Evolutionary conservation across 1,140 invertebrate genomes (phyloP), one percentile per base, ranked within the genome.

Genomic region (Rhagoletis zephyria): DNA sequence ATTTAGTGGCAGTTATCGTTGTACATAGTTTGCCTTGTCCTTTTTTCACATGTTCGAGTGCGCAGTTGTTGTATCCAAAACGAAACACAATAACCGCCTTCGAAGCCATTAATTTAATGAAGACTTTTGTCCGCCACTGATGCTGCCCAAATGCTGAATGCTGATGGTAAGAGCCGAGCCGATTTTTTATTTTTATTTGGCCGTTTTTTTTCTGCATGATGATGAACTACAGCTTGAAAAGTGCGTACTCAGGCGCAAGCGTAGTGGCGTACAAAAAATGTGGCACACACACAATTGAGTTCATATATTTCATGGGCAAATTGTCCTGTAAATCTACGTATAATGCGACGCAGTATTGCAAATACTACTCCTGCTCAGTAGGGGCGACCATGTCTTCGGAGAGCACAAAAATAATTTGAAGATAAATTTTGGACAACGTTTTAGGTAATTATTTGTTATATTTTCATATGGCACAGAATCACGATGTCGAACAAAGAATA

Each of bases 31-130:
- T 63, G 9, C 4, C 61, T 63, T 63, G 61, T 63, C 12, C 5
- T 30, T 74, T 48, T 74, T 48, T 9, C n/a, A 16, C 42, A 30
- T 30, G 30, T 30, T 30, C 30, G 30, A 30, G 30, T 30, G 30
- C 30, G 30, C 48, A 48, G 42, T 51, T 81, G 48, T 81, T 81
- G 74, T 30, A 19, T 81, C 48, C 2, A 81, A 65, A 70, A 87
- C 86, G 64, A 67, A 64, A 48, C 45, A 87, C 86, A 87, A 87
- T 70, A 70, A 87, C 87, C 87, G 77, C 77, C 87, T 87, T 65
- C 87, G 81, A 85, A 85, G 63, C 63, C 85, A 88, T 88, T 86
- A 88, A 85, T 88, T 88, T 87, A 87, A 87, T 87, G 86, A 87
- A 87, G 86, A 87, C 86, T 64, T 87, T 87, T 87, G 63, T 87